Evolutionary conservation across 2,113 vertebrate species (phyloP).

Genomic region (Podarcis muralis): DNA sequence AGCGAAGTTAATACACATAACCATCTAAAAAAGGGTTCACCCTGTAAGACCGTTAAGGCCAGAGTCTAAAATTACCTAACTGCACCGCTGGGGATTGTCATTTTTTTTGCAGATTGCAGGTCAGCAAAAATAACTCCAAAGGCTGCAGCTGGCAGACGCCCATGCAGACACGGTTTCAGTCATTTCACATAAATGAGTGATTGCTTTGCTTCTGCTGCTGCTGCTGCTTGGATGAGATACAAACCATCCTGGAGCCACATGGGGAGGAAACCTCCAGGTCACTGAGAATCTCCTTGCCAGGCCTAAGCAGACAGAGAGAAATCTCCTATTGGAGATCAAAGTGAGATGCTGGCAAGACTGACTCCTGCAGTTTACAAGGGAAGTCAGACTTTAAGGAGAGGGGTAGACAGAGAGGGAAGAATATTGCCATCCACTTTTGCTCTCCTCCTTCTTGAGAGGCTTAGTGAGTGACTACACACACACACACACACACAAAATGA

Average conservation of each 20-base stretch:
- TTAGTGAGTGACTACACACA: background rate
- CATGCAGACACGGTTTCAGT: background rate
- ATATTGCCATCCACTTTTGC: background rate
- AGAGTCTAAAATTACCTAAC: background rate
- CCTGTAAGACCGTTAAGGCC: background rate
- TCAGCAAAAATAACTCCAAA: background rate
- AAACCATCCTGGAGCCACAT: accelerated
- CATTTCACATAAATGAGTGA: background rate
- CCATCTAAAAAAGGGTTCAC: background rate
- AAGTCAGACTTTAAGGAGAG: background rate
- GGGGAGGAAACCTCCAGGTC: background rate
- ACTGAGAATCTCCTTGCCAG: accelerated
- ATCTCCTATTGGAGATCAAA: constrained; percentile 26
- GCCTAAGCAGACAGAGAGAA: background rate
- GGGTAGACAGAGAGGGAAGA: background rate
- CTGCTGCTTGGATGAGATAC: background rate
- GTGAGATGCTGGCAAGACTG: background rate
- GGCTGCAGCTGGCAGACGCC: background rate
- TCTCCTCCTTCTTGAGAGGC: background rate
- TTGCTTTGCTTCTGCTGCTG: background rate
- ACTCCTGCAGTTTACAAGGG: constrained; percentile 6
- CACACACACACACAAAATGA: background rate
- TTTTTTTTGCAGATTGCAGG: background rate
- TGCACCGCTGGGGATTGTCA: background rate
- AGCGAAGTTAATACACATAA: background rate